Evolutionary conservation across 2,113 vertebrate species (phyloP), one percentile per base, ranked within the genome.

Genomic region (Pitta sordida): DNA sequence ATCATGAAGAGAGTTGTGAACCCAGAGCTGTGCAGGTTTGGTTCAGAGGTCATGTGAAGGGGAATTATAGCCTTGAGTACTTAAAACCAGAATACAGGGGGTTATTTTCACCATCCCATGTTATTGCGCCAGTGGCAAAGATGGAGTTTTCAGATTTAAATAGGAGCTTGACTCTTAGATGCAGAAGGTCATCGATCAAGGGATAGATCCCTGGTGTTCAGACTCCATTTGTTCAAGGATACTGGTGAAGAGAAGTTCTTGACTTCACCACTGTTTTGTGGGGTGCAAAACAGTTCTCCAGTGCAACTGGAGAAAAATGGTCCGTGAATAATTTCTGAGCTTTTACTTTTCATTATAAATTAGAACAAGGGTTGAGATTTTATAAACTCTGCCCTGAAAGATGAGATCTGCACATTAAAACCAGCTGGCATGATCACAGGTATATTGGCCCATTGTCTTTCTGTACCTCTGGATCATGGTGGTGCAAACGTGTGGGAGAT

Each of bases 21-120:
- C 81, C 23, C 74, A 84, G 37, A 68, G 77, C 49, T 93, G 1
- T 39, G 51, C 21, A 34, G 37, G 74, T 79, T 95, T 89, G 58
- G 65, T 93, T 91, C 92, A 91, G 83, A 83, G 83, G 92, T 92
- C 77, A 78, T 91, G 85, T 83, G 87, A 94, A 93, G 90, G 34
- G 53, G 81, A 91, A 84, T 87, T 87, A 80, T 43, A 83, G 83
- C 68, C 62, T 9, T 82, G 53, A 85, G 27, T 73, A 71, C 71
- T 93, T 60, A 85, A 90, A 94, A 32, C 17, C 48, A 71, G 73
- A 37, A 32, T 29, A 6, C 55, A 76, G 19, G 44, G 24, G 19
- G 14, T 3, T 58, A 46, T 84, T 90, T 85, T 63, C 41, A 20
- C 87, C 69, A 22, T 55, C n/a, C 16, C 10, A 16, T 76, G 27